Base-by-base conservation (phyloP, 2,113 vertebrate genomes). In the Anarrhichthys ocellatus region DNA sequence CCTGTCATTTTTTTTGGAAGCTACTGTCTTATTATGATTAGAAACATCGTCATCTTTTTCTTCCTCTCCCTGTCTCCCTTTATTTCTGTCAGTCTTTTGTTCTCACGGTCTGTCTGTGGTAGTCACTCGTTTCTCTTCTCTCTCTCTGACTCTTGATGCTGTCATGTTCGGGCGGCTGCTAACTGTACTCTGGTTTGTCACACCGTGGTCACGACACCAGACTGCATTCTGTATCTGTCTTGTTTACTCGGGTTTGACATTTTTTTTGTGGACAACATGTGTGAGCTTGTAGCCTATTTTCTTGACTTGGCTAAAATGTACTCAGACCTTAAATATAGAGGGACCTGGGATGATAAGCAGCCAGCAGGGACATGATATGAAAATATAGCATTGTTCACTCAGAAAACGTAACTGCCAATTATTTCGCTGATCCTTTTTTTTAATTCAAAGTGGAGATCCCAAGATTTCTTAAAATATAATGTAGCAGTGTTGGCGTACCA, bases 1-100 rank as follows among this genome's bases (percentile, higher is more conserved):
- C 8, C 87, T 90, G 88, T 90, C 92, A 89, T 88, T 76, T 78
- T 84, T 90, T 74, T 72, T 85, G 76, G 77, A 84, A 77, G 82
- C 69, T 40, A 62, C 54, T 82, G 73, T 76, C 73, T 90, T 78
- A 76, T 80, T 9, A 75, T 82, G 66, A 44, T 75, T 83, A 67
- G 69, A 52, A 67, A 72, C 56, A 48, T 78, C 71, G 14, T 34
- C 76, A 44, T 66, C 44, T 65, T 61, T 64, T 65, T 46, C 46
- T 58, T 36, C 38, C 24, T 80, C 27, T 69, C 22, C 17, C 36
- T n/a, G 56, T 44, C 52, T 36, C 46, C 34, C n/a, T 82, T 77
- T 79, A 40, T 61, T 80, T 79, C 38, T 58, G 54, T 66, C 24
- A 56, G 13, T 71, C 52, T 56, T 61, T 38, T 50, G 22, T 65